phyloP scores from a whole-genome alignment of 2,113 vertebrate genomes.

The Lycocorax pyrrhopterus region DNA sequence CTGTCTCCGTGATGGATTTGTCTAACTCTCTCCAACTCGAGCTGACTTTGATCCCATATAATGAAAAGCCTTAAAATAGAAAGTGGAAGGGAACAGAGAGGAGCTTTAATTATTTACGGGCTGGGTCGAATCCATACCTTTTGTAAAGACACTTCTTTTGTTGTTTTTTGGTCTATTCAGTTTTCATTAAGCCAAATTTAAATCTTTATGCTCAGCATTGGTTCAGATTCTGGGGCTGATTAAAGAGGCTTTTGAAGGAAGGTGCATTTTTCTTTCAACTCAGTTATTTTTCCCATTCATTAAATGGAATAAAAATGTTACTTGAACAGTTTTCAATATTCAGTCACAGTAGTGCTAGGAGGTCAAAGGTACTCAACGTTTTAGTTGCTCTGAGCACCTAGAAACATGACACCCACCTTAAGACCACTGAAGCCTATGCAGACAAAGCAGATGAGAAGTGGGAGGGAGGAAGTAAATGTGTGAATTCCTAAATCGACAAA shows the following conservation, averaged over 20 bases:
- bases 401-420: neutral
- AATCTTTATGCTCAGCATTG: slow-evolving; percentile 1
- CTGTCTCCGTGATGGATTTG: slow-evolving; percentile 1
- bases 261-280: neutral
- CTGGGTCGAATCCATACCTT: slow-evolving; percentile 30
- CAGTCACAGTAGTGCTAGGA: neutral
- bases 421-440: neutral
- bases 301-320: neutral
- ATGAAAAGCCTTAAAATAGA: slow-evolving; percentile 54
- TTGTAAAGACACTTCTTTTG: slow-evolving; percentile 27
- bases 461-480: neutral
- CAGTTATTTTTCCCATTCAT: neutral
- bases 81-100: slow-evolving; percentile 52
- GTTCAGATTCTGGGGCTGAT: slow-evolving; percentile 33
- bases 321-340: neutral
- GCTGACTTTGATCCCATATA: slow-evolving; percentile 53
- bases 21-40: slow-evolving; percentile 40
- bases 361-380: neutral
- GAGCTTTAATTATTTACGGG: slow-evolving; percentile 59
- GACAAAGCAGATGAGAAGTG: neutral
- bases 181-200: slow-evolving; percentile 57
- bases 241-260: slow-evolving; percentile 38
- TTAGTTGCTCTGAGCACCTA: neutral
- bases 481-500: neutral
- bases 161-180: slow-evolving; percentile 40